Conservation (phyloP, 1,140 invertebrate species). For the Brachionus rotundiformis region DNA sequence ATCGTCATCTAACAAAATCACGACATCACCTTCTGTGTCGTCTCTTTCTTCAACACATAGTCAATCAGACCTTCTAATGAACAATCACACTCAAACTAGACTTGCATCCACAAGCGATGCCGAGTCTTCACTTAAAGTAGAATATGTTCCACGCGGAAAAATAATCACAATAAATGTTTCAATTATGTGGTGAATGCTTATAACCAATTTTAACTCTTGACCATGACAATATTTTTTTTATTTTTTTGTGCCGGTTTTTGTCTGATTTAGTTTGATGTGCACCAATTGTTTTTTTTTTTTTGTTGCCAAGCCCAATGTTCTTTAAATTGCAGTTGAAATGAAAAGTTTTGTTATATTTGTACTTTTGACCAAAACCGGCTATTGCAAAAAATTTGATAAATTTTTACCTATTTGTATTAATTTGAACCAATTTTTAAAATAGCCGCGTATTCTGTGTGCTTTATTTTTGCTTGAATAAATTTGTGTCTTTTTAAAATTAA, state of each 20-base stretch:
- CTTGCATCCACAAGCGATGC: conserved; percentile 10
- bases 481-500: conserved; percentile 9
- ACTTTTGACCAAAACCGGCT: background rate
- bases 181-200: conserved; percentile 35
- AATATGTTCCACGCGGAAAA: conserved; percentile 35
- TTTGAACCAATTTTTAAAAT: background rate
- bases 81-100: conserved; percentile 28
- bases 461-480: background rate
- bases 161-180: conserved; percentile 38
- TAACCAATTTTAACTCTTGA: background rate
- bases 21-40: conserved; percentile 4
- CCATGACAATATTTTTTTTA: background rate
- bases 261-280: background rate
- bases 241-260: background rate
- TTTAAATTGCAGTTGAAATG: background rate
- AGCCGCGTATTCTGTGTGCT: background rate
- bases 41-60: conserved; percentile 17
- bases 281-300: background rate
- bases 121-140: conserved; percentile 22
- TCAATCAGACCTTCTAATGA: conserved; percentile 1
- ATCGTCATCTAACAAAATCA: conserved; percentile 37
- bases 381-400: background rate
- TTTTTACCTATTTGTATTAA: background rate
- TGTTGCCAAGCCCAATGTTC: background rate
- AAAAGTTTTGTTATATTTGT: background rate